A percentile compares a stretch with the other conserved stretches of the same genome.
Evolutionary conservation across 2,888 invertebrate genomes (phyloP).

Genomic region (Epinotia ramella): DNA sequence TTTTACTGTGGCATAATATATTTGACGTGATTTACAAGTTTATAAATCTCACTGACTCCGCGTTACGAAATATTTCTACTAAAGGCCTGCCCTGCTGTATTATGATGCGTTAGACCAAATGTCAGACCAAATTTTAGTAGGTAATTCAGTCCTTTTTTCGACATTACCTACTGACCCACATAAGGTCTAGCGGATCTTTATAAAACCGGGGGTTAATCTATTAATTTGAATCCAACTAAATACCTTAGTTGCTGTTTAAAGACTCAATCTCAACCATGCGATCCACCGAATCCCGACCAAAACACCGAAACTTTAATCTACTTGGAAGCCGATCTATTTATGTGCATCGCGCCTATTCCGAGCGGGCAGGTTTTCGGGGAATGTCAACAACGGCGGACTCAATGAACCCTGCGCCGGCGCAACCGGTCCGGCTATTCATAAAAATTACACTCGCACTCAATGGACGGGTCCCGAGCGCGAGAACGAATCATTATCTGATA

Average conservation of each 20-base stretch:
- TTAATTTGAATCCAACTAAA: no score
- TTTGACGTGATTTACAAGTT: no score
- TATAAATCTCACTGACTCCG: no score
- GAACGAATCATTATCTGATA: not conserved
- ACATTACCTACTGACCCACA: no score
- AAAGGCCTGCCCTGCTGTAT: no score
- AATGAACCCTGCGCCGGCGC: constrained; percentile 80
- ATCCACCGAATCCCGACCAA: constrained; percentile 57
- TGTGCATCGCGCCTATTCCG: constrained; percentile 79
- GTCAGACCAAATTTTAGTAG: no score
- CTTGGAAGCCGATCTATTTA: constrained; percentile 64
- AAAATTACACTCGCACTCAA: constrained; percentile 80
- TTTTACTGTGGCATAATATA: no score
- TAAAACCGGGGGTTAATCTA: no score
- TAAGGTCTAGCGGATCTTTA: no score
- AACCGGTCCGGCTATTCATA: constrained; percentile 82
- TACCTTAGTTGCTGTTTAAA: not conserved
- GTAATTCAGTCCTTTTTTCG: no score
- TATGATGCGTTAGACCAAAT: no score
- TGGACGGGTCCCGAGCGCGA: constrained; percentile 57
- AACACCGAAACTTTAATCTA: constrained; percentile 57
- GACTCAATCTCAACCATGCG: not conserved
- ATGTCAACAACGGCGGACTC: constrained; percentile 84
- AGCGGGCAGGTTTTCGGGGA: constrained; percentile 84
- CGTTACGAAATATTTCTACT: no score